Evolutionary conservation across 2,797 vertebrate genomes (phyloP).

Genomic region (Chaetodon trifasciatus): DNA sequence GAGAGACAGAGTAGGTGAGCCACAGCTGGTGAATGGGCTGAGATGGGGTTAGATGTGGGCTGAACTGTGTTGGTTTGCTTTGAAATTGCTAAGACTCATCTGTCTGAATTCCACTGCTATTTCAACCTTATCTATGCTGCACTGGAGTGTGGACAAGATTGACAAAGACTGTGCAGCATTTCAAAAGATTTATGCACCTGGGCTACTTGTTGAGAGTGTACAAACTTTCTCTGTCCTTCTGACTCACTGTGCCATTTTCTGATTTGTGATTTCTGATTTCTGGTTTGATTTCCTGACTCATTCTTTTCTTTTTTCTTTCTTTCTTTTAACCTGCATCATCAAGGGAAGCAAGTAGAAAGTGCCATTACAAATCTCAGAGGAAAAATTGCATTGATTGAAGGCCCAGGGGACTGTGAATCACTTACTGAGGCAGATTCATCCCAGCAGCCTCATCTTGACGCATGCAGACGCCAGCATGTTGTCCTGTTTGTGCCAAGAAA

Average conservation of each 20-base stretch:
- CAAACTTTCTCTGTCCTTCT: slow-evolving; percentile 43
- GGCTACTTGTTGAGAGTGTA: slow-evolving; percentile 40
- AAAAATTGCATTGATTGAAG: slow-evolving; percentile 72
- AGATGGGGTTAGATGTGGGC: slow-evolving; percentile 54
- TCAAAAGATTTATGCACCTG: slow-evolving; percentile 46
- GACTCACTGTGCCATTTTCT: slow-evolving; percentile 58
- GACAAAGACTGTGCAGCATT: slow-evolving; percentile 55
- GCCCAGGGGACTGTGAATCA: slow-evolving; percentile 65
- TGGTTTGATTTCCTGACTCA: slow-evolving; percentile 57
- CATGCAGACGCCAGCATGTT: slow-evolving; percentile 59
- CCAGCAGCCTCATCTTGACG: slow-evolving; percentile 62
- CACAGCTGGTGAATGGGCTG: slow-evolving; percentile 49
- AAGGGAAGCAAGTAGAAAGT: slow-evolving; percentile 48
- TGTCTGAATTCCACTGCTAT: slow-evolving; percentile 54
- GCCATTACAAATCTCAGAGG: slow-evolving; percentile 65
- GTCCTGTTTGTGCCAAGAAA: slow-evolving; percentile 69
- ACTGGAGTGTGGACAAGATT: slow-evolving; percentile 41
- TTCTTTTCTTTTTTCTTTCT: slow-evolving; percentile 25
- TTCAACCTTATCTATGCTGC: slow-evolving; percentile 49
- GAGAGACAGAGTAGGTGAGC: slow-evolving; percentile 48
- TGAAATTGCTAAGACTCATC: slow-evolving; percentile 53
- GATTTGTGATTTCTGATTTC: slow-evolving; percentile 63
- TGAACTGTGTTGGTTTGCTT: slow-evolving; percentile 53
- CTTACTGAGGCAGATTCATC: slow-evolving; percentile 65
- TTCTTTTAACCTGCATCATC: slow-evolving; percentile 38